Evolutionary conservation across 1,140 invertebrate species (phyloP).

Genomic region (Tribolium madens): DNA sequence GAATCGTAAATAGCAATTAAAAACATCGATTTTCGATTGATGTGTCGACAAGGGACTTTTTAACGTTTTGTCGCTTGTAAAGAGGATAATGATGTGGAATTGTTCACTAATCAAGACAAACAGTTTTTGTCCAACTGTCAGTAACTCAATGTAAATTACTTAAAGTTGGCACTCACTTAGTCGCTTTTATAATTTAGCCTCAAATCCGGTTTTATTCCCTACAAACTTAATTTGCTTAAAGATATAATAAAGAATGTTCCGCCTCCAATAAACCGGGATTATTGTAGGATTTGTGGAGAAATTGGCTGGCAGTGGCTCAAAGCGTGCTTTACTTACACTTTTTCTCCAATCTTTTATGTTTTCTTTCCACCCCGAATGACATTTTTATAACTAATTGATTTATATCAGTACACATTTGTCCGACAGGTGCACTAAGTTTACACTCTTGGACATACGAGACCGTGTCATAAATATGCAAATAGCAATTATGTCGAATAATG

Average conservation of each 20-base stretch:
- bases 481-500: slow-evolving; percentile 13
- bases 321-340: neutral
- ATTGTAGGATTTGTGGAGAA: neutral
- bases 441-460: neutral
- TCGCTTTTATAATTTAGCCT: neutral
- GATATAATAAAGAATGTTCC: neutral
- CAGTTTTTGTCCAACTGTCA: neutral
- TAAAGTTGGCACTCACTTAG: neutral
- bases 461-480: slow-evolving; percentile 10
- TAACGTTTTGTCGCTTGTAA: too few species aligned
- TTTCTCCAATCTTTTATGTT: neutral
- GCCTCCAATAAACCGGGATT: neutral
- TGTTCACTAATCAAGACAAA: neutral
- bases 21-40: too few species aligned
- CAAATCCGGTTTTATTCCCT: neutral
- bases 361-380: too few species aligned
- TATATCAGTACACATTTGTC: too few species aligned
- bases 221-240: neutral
- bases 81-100: too few species aligned
- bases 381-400: neutral
- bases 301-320: neutral
- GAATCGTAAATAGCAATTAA: too few species aligned
- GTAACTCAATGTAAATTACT: neutral
- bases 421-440: too few species aligned
- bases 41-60: too few species aligned